Percentiles rank a stretch among this genome's conserved stretches.
Conservation (phyloP, 2,113 vertebrate genomes). For the Mirza zaza region DNA sequence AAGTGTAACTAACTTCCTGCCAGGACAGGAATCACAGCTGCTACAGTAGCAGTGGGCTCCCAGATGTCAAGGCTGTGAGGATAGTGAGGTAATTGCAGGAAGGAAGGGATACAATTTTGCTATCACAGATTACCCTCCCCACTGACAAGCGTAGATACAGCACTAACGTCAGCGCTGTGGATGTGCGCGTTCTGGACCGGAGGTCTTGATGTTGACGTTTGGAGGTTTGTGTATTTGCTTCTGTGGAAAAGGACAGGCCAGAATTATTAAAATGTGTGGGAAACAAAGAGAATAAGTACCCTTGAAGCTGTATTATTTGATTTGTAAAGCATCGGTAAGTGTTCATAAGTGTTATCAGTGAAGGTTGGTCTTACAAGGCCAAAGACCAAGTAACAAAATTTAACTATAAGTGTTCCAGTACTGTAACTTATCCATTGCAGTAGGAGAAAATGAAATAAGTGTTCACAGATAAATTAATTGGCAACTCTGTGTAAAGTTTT, state of each 20-base stretch:
- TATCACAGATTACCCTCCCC: slow-evolving; percentile 52
- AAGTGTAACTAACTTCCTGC: slow-evolving; percentile 60
- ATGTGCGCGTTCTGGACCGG: background rate
- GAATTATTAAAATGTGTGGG: background rate
- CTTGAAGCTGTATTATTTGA: background rate
- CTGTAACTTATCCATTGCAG: background rate
- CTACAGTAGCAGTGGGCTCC: background rate
- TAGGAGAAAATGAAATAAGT: background rate
- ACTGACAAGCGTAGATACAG: slow-evolving; percentile 1
- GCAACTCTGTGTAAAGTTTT: background rate
- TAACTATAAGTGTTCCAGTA: background rate
- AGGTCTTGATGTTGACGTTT: background rate
- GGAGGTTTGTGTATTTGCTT: background rate
- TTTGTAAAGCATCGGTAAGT: background rate
- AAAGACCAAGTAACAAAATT: background rate
- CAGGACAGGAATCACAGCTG: slow-evolving; percentile 58
- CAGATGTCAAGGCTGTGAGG: slow-evolving; percentile 72
- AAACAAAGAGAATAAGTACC: background rate
- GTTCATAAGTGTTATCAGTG: background rate
- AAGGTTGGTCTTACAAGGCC: background rate
- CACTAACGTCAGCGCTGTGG: background rate
- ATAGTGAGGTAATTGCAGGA: slow-evolving; percentile 62
- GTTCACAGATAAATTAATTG: background rate
- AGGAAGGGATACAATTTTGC: slow-evolving; percentile 66
- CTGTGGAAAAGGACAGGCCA: background rate